Conservation (phyloP, 2,113 vertebrate species). For the Furnarius figulus region DNA sequence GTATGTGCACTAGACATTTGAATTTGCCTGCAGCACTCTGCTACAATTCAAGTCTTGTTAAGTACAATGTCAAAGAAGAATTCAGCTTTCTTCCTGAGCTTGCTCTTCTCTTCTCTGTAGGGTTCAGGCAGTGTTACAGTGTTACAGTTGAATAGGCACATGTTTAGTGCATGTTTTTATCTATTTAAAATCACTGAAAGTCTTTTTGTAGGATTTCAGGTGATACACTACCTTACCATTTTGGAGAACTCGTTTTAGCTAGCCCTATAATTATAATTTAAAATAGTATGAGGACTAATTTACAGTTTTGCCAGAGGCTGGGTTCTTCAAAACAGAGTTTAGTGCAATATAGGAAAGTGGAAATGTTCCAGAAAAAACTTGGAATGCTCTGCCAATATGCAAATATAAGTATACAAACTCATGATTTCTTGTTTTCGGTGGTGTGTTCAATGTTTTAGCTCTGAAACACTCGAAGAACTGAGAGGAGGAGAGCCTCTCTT, state of each 20-base stretch:
- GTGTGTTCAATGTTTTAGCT: background rate
- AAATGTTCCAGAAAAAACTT: background rate
- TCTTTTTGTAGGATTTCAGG: background rate
- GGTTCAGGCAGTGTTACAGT: background rate
- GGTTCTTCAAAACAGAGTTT: background rate
- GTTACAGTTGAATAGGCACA: background rate
- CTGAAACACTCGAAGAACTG: background rate
- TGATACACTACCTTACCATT: background rate
- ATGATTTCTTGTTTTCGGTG: background rate
- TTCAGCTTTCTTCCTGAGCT: background rate
- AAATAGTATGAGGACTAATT: background rate
- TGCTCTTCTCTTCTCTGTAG: background rate
- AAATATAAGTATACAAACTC: background rate
- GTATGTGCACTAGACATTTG: constrained; percentile 49
- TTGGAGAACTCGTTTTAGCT: background rate
- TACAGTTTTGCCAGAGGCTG: background rate
- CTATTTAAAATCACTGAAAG: background rate
- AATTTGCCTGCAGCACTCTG: background rate
- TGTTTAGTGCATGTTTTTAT: background rate
- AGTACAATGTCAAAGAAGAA: background rate
- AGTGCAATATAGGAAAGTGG: background rate
- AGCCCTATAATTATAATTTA: background rate
- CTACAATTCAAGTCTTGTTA: background rate
- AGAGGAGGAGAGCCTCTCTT: background rate
- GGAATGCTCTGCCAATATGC: background rate